Evolutionary conservation across 2,113 vertebrate genomes (phyloP).

Genomic region (Atractosteus spatula): DNA sequence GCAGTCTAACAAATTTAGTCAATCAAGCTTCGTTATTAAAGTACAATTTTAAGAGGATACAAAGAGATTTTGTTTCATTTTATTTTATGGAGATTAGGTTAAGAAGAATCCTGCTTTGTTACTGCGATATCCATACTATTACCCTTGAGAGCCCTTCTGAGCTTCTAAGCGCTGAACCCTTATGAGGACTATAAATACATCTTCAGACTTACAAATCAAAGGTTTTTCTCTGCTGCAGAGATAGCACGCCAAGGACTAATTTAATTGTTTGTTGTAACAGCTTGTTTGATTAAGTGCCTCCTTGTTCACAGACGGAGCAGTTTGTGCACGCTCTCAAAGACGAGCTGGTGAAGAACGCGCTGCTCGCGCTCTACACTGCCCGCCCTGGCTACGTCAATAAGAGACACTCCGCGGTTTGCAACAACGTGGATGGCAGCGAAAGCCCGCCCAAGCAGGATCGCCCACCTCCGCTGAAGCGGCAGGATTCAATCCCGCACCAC

Average conservation of each 20-base stretch:
- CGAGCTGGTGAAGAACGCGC: slow-evolving; percentile 78
- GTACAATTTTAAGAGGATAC: slow-evolving; percentile 15
- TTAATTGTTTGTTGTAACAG: slow-evolving; percentile 60
- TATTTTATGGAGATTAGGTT: slow-evolving; percentile 32
- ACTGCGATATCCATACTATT: slow-evolving; percentile 53
- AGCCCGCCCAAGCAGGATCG: slow-evolving; percentile 44
- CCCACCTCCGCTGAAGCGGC: slow-evolving; percentile 34
- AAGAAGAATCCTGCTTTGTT: slow-evolving; percentile 47
- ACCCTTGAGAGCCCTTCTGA: slow-evolving; percentile 51
- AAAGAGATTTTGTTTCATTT: slow-evolving; percentile 26
- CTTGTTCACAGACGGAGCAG: slow-evolving; percentile 69
- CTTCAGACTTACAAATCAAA: slow-evolving; percentile 53
- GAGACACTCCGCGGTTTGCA: slow-evolving; percentile 57
- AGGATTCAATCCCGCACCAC: slow-evolving; percentile 63
- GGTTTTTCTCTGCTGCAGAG: slow-evolving; percentile 16
- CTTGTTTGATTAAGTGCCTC: not conserved
- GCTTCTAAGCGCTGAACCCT: slow-evolving; percentile 26
- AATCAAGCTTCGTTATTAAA: not conserved
- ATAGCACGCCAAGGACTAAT: slow-evolving; percentile 50
- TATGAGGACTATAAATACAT: slow-evolving; percentile 46
- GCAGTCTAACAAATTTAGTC: too few relatives aligned
- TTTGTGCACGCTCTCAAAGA: slow-evolving; percentile 87
- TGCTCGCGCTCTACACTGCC: slow-evolving; percentile 72
- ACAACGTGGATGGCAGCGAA: slow-evolving; percentile 38
- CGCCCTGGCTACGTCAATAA: slow-evolving; percentile 51